Base-by-base conservation (phyloP, 2,888 invertebrate species). In the Hyppa rectilinea region DNA sequence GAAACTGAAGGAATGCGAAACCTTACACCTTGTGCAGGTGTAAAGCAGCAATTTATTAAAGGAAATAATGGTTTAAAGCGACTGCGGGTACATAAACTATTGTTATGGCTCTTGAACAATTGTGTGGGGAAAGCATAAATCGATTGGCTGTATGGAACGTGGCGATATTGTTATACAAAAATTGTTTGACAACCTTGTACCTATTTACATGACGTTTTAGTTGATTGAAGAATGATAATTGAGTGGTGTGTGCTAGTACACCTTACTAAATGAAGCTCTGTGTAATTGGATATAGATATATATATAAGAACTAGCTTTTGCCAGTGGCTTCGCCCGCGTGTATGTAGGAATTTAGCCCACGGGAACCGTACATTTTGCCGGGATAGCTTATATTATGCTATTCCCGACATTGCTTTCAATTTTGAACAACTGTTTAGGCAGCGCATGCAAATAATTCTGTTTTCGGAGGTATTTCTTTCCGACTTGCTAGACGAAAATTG, bases 1-100 rank as follows among this genome's bases (percentile, higher is more conserved):
- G 87, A 87, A 88, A 85, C 72, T 73, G 71, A 74, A 78, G 79
- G 82, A 84, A 87, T 85, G 81, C 63, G 87, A 84, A 83, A 82
- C 80, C 82, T 69, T 80, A 83, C 70, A 82, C 81, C 81, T 66
- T 68, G 47, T 70, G 71, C 78, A 78, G 75, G 79, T 77, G 74
- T 84, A 73, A 50, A 63, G 40, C 60, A 73, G 69, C 71, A 70
- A 71, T 79, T 71, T 82, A 76, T 82, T 81, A 78, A 75, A 75
- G 78, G 73, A 81, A 78, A 72, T 85, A 83, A 85, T 84, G 68
- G 71, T 63, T 75, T 61, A 58, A 62, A 61, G 52, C 75, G 62
- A 63, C 47, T 78, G 56, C 36, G 67, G 70, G 71, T 60, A 9
- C 69, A 82, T 73, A 60, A 82, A 75, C 69, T 67, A 68, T 78